Percentiles rank a stretch among this genome's conserved stretches.
phyloP scores from a whole-genome alignment of 2,797 vertebrate genomes.

The Melanotaenia parkinsoni region DNA sequence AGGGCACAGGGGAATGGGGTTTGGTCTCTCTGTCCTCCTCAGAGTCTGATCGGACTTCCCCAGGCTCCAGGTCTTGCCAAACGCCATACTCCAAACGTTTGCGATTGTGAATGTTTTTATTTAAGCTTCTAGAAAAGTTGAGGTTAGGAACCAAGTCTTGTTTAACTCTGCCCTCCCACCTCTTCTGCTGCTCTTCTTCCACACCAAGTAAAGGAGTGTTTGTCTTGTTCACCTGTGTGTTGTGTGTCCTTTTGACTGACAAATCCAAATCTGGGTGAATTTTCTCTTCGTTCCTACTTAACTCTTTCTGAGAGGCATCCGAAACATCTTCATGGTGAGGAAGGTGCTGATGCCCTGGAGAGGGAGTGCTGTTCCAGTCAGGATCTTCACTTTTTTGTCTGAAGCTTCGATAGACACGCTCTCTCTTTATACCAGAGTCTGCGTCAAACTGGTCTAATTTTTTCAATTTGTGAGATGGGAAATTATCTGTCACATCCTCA shows the following conservation, averaged over 20 bases:
- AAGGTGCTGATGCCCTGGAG: slow-evolving; percentile 86
- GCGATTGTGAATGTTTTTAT: slow-evolving; percentile 90
- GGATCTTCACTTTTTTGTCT: slow-evolving; percentile 95
- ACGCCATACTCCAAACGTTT: slow-evolving; percentile 89
- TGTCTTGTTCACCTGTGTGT: slow-evolving; percentile 87
- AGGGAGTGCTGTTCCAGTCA: slow-evolving; percentile 87
- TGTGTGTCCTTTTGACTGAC: slow-evolving; percentile 86
- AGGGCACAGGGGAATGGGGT: slow-evolving; percentile 89
- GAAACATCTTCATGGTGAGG: slow-evolving; percentile 87
- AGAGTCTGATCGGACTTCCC: slow-evolving; percentile 95
- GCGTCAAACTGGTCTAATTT: slow-evolving; percentile 91
- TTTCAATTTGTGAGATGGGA: slow-evolving; percentile 95
- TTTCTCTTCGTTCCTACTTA: slow-evolving; percentile 89
- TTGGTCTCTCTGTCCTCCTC: slow-evolving; percentile 94
- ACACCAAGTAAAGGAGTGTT: slow-evolving; percentile 83
- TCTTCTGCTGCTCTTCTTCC: slow-evolving; percentile 89
- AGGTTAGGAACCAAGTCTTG: slow-evolving; percentile 89
- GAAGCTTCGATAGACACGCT: slow-evolving; percentile 94
- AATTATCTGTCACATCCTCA: slow-evolving; percentile 96
- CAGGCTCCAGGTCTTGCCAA: slow-evolving; percentile 89
- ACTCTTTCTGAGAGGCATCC: slow-evolving; percentile 88
- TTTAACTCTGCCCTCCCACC: slow-evolving; percentile 91
- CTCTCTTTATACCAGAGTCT: slow-evolving; percentile 89
- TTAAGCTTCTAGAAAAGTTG: slow-evolving; percentile 87
- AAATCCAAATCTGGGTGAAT: slow-evolving; percentile 85